phyloP scores from a whole-genome alignment of 2,797 vertebrate genomes.

The Philypnodon macrostomus region DNA sequence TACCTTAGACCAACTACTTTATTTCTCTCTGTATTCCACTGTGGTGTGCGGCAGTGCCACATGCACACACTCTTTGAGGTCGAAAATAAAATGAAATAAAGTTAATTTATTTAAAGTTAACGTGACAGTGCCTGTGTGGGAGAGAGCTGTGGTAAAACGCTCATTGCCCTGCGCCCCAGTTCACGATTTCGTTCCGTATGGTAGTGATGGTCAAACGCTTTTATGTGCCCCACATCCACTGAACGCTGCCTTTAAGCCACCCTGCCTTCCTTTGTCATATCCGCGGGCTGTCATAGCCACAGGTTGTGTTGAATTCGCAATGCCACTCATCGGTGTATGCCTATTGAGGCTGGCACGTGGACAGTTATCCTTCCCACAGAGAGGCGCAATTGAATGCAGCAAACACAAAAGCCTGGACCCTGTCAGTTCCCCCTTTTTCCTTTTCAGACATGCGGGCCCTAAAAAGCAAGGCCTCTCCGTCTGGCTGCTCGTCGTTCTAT shows the following conservation, averaged over 20 bases:
- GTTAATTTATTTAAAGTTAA: conserved; percentile 16
- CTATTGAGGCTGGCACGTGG: conserved; percentile 77
- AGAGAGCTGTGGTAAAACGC: conserved; percentile 17
- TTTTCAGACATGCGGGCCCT: conserved; percentile 61
- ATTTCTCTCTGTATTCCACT: conserved; percentile 58
- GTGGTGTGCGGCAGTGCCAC: conserved; percentile 8
- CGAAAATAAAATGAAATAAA: conserved; percentile 13
- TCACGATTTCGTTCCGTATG: conserved; percentile 47
- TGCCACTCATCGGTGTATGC: conserved; percentile 70
- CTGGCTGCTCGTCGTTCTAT: conserved; percentile 50
- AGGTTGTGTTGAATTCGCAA: conserved; percentile 74
- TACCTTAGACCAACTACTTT: conserved; percentile 68
- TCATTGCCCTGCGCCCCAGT: conserved; percentile 35
- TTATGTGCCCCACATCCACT: conserved; percentile 48
- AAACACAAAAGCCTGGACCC: conserved; percentile 71
- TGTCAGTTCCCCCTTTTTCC: conserved; percentile 49
- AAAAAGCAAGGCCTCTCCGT: conserved; percentile 65
- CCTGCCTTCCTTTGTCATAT: conserved; percentile 63
- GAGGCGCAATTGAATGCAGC: conserved; percentile 70
- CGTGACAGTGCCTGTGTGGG: conserved; percentile 14
- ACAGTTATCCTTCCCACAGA: conserved; percentile 75
- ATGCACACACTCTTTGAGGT: conserved; percentile 7
- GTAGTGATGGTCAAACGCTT: conserved; percentile 61
- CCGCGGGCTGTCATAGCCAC: conserved; percentile 71
- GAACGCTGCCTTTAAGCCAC: conserved; percentile 53